Percentiles rank a stretch among this genome's conserved stretches.
Evolutionary conservation across 2,797 vertebrate genomes (phyloP).

Genomic region (Pterois miles): DNA sequence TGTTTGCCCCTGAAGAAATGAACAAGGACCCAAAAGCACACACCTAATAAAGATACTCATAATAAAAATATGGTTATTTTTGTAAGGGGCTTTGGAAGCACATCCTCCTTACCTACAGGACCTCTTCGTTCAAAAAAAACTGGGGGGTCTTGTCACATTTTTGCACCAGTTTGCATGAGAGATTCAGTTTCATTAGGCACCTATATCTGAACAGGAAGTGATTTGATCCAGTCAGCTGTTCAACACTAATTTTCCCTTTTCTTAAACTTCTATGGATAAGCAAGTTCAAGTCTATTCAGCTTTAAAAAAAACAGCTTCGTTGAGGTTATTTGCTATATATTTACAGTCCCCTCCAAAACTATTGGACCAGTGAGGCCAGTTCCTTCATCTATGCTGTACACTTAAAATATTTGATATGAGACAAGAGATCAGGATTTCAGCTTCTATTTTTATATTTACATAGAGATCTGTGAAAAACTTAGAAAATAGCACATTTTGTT

Average conservation of each 20-base stretch:
- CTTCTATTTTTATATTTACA: too few relatives aligned
- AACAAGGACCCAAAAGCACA: conserved; percentile 80
- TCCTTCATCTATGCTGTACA: too few relatives aligned
- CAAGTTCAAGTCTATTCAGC: neutral
- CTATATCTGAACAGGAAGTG: neutral
- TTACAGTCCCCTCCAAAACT: too few relatives aligned
- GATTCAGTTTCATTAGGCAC: conserved; percentile 20
- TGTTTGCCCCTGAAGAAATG: conserved; percentile 82
- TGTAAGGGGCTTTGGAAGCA: conserved; percentile 65
- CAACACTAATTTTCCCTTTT: neutral
- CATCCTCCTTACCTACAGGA: conserved; percentile 48
- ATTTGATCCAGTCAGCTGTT: conserved; percentile 19
- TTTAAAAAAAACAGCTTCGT: conserved; percentile 17
- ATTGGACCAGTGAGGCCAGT: too few relatives aligned
- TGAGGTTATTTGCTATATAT: neutral
- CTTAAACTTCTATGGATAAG: neutral
- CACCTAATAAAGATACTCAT: conserved; percentile 84
- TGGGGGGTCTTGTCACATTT: conserved; percentile 28
- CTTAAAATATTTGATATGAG: too few relatives aligned
- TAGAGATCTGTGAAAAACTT: too few relatives aligned
- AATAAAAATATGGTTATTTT: conserved; percentile 76
- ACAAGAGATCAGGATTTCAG: too few relatives aligned
- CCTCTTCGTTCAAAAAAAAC: conserved; percentile 36
- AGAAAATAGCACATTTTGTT: too few relatives aligned
- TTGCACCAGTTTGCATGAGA: conserved; percentile 12